phyloP scores from a whole-genome alignment of 1,140 invertebrate species.

The Drosophila athabasca region DNA sequence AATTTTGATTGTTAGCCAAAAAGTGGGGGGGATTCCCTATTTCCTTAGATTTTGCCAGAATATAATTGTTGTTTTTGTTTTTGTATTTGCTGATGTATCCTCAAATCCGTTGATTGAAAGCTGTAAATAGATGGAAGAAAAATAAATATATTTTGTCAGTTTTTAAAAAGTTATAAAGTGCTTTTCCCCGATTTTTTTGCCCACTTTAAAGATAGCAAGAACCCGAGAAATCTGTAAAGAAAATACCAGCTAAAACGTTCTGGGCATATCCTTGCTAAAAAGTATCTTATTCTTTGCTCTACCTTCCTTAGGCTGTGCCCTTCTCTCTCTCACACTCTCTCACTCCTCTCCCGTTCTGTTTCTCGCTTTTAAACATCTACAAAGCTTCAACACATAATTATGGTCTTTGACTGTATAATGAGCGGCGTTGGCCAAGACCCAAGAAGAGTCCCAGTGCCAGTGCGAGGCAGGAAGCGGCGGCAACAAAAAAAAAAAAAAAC shows the following conservation, averaged over 20 bases:
- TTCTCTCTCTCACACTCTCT: slow-evolving; percentile 26
- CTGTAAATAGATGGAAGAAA: slow-evolving; percentile 37
- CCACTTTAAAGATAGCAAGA: too few relatives aligned
- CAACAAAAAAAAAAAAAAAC: slow-evolving; percentile 43
- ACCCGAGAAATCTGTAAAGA: too few relatives aligned
- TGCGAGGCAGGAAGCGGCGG: slow-evolving; percentile 64
- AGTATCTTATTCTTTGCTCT: slow-evolving; percentile 15
- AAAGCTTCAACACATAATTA: slow-evolving; percentile 82
- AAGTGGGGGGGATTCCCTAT: slow-evolving; percentile 1
- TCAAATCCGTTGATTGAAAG: slow-evolving; percentile 76
- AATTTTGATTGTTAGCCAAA: slow-evolving; percentile 75
- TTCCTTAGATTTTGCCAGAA: slow-evolving; percentile 32
- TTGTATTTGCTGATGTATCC: slow-evolving; percentile 29
- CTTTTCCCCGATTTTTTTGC: too few relatives aligned
- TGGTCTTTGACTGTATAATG: slow-evolving; percentile 82
- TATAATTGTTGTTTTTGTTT: slow-evolving; percentile 24
- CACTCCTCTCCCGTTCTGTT: slow-evolving; percentile 28
- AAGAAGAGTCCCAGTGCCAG: not conserved
- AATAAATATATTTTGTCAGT: not conserved
- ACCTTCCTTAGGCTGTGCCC: slow-evolving; percentile 3
- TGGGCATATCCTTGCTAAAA: slow-evolving; percentile 32
- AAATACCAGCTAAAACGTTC: too few relatives aligned
- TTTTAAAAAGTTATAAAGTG: too few relatives aligned
- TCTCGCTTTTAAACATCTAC: slow-evolving; percentile 62
- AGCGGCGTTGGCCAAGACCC: slow-evolving; percentile 60